Evolutionary conservation across 2,888 invertebrate species (phyloP).

Genomic region (Hedychridium roseum): DNA sequence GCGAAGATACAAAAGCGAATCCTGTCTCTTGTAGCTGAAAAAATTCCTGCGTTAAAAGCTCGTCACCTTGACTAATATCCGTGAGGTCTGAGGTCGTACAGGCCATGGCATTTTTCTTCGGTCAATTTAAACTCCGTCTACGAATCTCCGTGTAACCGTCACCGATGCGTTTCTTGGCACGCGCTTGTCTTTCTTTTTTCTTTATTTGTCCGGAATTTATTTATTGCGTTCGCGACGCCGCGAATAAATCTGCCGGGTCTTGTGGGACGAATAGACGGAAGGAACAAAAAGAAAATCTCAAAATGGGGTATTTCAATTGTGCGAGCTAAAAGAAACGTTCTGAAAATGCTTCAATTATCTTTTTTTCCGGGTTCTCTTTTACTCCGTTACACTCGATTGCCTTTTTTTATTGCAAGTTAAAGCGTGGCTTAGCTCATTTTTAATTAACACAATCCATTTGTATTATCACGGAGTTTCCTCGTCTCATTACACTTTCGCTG

Average conservation of each 20-base stretch:
- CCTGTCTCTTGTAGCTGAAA: too few species aligned
- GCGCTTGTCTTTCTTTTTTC: slow-evolving; percentile 12
- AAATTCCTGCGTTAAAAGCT: slow-evolving; percentile 28
- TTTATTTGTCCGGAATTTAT: slow-evolving; percentile 31
- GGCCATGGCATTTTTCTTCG: slow-evolving; percentile 30
- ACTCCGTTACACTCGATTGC: too few species aligned
- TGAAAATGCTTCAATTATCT: too few species aligned
- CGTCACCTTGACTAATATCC: slow-evolving; percentile 24
- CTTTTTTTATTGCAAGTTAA: too few species aligned
- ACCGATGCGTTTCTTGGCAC: not conserved
- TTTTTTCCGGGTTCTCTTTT: too few species aligned
- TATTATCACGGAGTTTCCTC: too few species aligned
- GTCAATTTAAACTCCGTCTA: slow-evolving; percentile 40
- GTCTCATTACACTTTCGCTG: too few species aligned
- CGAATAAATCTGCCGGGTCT: slow-evolving; percentile 52
- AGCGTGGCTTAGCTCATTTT: too few species aligned
- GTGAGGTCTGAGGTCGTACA: slow-evolving; percentile 1
- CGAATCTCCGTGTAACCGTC: slow-evolving; percentile 21
- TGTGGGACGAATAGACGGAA: slow-evolving; percentile 20
- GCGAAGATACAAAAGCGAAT: too few species aligned
- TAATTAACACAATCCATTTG: too few species aligned
- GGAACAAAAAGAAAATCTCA: not conserved
- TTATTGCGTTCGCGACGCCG: slow-evolving; percentile 35
- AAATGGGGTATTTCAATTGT: not conserved
- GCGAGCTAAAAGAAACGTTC: not conserved